Conservation (phyloP, 2,797 vertebrate genomes). For the Arctocebus calabarensis region DNA sequence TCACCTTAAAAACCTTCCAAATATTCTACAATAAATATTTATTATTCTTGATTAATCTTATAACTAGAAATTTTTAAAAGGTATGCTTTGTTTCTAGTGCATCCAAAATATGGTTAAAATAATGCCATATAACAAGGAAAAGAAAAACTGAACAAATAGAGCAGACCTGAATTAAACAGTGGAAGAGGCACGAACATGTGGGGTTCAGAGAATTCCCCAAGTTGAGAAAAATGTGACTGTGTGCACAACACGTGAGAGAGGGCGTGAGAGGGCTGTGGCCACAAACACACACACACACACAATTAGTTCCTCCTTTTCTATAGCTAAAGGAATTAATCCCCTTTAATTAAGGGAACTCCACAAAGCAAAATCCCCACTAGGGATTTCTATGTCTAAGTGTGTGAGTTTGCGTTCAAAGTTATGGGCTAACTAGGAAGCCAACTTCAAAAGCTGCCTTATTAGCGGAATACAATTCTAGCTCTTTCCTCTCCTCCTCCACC, state of each 20-base stretch:
- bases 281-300: too few species aligned
- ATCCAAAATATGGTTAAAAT: constrained; percentile 24
- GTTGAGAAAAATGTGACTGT: accelerated
- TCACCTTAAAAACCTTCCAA: constrained; percentile 25
- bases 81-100: not conserved
- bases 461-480: not conserved
- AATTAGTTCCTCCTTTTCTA: not conserved
- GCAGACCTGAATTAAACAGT: not conserved
- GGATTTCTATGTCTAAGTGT: not conserved
- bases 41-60: constrained; percentile 46
- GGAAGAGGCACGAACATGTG: accelerated
- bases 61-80: not conserved
- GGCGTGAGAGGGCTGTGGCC: too few species aligned
- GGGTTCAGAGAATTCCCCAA: too few species aligned
- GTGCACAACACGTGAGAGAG: accelerated
- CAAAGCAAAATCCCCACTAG: not conserved
- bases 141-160: not conserved
- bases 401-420: not conserved
- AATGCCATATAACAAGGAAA: not conserved
- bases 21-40: constrained; percentile 25
- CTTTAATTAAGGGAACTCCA: not conserved
- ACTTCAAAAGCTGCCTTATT: not conserved
- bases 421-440: not conserved
- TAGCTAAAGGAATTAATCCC: not conserved
- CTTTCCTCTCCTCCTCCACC: not conserved